Conservation (phyloP, 2,888 invertebrate species). For the Elegia similella region DNA sequence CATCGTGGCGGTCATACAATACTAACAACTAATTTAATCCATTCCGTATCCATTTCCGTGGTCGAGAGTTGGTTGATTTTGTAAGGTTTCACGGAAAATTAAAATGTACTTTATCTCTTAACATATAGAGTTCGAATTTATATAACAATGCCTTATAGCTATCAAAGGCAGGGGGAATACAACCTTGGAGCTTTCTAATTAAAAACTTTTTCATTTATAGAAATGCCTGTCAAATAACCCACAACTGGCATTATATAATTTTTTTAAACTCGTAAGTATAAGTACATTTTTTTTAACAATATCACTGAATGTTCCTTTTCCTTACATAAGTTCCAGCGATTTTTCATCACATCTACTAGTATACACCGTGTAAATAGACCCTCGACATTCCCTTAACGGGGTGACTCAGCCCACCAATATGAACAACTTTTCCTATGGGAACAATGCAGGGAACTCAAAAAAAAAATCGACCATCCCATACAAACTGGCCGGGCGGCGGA, state of each 20-base stretch:
- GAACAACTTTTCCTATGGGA: too few species aligned
- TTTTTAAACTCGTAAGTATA: conserved; percentile 6
- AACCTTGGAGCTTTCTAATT: conserved; percentile 16
- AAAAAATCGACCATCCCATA: too few species aligned
- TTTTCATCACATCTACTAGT: neutral
- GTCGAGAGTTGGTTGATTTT: conserved; percentile 14
- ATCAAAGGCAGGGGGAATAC: conserved; percentile 10
- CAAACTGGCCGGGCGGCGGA: too few species aligned
- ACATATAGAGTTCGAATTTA: neutral
- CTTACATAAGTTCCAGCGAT: too few species aligned
- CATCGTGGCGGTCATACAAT: conserved; percentile 6
- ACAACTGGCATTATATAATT: conserved; percentile 8
- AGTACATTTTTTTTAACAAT: neutral
- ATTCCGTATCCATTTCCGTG: conserved; percentile 10
- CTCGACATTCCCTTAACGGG: too few species aligned
- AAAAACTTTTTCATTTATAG: conserved; percentile 18
- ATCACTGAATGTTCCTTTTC: neutral
- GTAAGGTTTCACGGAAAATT: conserved; percentile 1
- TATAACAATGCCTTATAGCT: neutral
- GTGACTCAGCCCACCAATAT: too few species aligned
- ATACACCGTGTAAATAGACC: too few species aligned
- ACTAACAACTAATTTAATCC: conserved; percentile 16
- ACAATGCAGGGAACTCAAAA: too few species aligned
- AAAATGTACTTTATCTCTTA: neutral
- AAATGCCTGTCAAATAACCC: conserved; percentile 7